phyloP scores from a whole-genome alignment of 1,140 invertebrate genomes.

The Drosophila baimaii region DNA sequence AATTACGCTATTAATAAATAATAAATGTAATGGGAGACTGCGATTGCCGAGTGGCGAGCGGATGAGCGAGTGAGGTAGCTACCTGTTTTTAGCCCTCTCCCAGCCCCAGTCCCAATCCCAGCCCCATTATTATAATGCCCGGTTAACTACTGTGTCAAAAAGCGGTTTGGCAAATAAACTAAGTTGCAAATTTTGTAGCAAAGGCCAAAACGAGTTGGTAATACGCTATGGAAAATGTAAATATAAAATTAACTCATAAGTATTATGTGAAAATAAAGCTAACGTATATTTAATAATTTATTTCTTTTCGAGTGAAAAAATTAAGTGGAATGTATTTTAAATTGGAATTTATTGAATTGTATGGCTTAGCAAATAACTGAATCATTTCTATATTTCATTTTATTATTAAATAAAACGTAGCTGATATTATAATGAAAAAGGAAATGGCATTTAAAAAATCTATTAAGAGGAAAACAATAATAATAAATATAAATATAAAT shows the following conservation, averaged over 20 bases:
- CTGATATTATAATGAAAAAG: too few species aligned
- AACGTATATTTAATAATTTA: too few species aligned
- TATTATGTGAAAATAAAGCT: too few species aligned
- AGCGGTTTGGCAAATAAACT: constrained; percentile 69
- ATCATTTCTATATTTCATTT: too few species aligned
- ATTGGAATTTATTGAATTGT: too few species aligned
- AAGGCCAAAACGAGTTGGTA: constrained; percentile 5
- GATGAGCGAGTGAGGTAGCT: constrained; percentile 46
- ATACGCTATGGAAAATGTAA: constrained; percentile 27
- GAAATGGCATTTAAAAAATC: too few species aligned
- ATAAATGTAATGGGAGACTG: constrained; percentile 83
- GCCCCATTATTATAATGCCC: constrained; percentile 68
- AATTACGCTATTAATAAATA: constrained; percentile 84
- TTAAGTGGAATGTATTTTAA: too few species aligned
- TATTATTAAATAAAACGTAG: too few species aligned
- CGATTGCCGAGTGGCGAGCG: constrained; percentile 47
- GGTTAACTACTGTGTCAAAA: constrained; percentile 76
- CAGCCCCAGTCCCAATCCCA: not conserved
- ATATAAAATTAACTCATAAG: not conserved
- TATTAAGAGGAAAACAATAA: too few species aligned
- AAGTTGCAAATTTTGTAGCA: constrained; percentile 26
- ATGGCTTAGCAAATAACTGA: too few species aligned
- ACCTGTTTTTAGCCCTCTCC: constrained; percentile 64
- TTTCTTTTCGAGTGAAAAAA: too few species aligned
- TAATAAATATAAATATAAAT: too few species aligned